Base-by-base conservation (phyloP, 2,113 vertebrate genomes). In the Tor tambroides region DNA sequence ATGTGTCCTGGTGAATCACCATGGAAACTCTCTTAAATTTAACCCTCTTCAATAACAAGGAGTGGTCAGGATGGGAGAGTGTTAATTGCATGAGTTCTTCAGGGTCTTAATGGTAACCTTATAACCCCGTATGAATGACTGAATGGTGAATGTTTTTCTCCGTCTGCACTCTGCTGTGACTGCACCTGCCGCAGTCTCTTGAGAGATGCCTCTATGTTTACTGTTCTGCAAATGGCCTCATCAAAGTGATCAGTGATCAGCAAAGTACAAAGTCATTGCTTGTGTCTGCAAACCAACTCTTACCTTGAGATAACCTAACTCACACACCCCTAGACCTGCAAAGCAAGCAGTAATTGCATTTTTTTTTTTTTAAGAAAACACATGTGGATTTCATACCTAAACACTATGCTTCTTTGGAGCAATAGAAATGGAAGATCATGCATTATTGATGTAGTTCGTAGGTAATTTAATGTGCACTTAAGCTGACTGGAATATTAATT, bases 181-280 rank as follows among this genome's bases (percentile, higher is more conserved):
- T 83, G 80, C 75, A 87, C 87, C 61, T 79, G 87, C 75, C 8
- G 49, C 46, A 61, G 74, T 85, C 82, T 85, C 81, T 65, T 72
- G 75, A 63, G 74, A 72, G 59, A 74, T 35, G 49, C 82, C 26
- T 17, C 63, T 35, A 15, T 85, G 75, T 61, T 86, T 51, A 63
- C 72, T 69, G 87, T 71, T 41, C 85, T 80, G 49, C 63, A 83
- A 86, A 88, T 88, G 59, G 76, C 71, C 71, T 38, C 32, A 23
- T 51, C 38, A 80, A 72, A 81, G 79, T n/a, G n/a, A n/a, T n/a
- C n/a, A 79, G 28, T 75, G 32, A 54, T n/a, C 85, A 46, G 61
- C 17, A 81, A 81, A 80, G 85, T 80, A 72, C 85, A 86, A 63
- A 87, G 67, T 87, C 88, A 84, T 49, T 67, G 41, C 21, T 82